These are phyloP conservation scores for Dicrurus megarhynchus DNA, from an alignment of 2,113 vertebrate genomes.

Conservation along the genomic window DNA sequence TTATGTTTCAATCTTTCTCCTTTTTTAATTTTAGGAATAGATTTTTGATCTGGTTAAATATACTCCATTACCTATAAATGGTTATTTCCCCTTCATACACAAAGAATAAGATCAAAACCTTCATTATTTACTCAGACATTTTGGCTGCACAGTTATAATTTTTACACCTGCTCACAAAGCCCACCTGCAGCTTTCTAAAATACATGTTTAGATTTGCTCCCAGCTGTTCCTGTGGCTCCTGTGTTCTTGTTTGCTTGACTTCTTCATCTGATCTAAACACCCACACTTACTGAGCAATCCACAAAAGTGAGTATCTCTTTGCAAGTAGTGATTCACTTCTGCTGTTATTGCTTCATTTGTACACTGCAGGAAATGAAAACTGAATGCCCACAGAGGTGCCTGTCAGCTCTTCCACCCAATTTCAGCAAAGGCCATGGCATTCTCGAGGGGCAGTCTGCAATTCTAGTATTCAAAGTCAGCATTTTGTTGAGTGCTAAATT, in stretches of 20 bases:
- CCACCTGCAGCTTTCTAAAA: conserved; percentile 8
- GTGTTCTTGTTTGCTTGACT: background rate
- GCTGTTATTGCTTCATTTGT: background rate
- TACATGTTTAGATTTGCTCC: background rate
- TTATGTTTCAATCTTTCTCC: background rate
- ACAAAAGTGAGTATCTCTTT: background rate
- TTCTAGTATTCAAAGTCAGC: background rate
- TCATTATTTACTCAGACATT: background rate
- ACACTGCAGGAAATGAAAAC: background rate
- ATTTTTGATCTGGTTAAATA: background rate
- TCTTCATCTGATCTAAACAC: conserved; percentile 6
- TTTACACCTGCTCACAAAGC: background rate
- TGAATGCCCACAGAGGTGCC: background rate
- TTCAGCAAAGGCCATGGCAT: background rate
- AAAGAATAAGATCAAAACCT: background rate
- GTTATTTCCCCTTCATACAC: background rate
- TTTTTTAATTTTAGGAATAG: background rate
- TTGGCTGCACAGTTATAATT: background rate
- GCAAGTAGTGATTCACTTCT: background rate
- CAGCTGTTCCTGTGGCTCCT: background rate
- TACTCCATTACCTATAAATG: background rate
- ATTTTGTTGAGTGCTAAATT: background rate
- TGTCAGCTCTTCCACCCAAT: background rate
- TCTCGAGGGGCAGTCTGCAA: background rate
- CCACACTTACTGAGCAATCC: background rate